These are phyloP conservation scores for Cyanoderma ruficeps DNA, from an alignment of 2,113 vertebrate species.

Conservation along the genomic window DNA sequence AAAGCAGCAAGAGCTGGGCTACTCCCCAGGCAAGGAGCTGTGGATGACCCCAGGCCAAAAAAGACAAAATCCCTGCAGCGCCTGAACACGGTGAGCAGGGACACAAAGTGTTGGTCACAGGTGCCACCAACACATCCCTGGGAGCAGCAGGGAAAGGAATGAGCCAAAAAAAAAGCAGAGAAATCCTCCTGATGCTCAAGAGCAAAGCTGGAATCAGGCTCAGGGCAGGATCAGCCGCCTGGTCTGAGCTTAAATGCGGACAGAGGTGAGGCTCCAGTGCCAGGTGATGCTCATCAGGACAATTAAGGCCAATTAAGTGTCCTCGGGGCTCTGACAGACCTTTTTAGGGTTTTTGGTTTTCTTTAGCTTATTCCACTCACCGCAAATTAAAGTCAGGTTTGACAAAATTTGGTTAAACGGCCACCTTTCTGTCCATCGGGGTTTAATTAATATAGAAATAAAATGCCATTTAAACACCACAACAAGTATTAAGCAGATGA, in stretches of 20 bases:
- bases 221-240: too few relatives aligned
- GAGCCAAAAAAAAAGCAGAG: rapidly evolving
- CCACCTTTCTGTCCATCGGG: not conserved
- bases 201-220: rapidly evolving
- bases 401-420: not conserved
- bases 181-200: rapidly evolving
- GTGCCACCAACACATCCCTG: not conserved
- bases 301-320: not conserved
- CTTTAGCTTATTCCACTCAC: not conserved
- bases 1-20: not conserved
- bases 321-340: rapidly evolving
- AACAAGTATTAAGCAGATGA: not conserved
- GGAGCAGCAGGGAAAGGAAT: rapidly evolving
- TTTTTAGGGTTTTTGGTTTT: too few relatives aligned
- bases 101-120: rapidly evolving
- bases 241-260: too few relatives aligned
- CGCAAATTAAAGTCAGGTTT: not conserved
- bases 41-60: rapidly evolving
- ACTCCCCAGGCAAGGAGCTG: not conserved
- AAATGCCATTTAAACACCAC: not conserved
- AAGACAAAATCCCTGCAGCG: too few relatives aligned
- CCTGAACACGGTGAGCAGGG: not conserved
- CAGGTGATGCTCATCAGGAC: not conserved
- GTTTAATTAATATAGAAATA: not conserved
- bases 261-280: too few relatives aligned